phyloP scores from a whole-genome alignment of 2,113 vertebrate species.

The Gallinago media region DNA sequence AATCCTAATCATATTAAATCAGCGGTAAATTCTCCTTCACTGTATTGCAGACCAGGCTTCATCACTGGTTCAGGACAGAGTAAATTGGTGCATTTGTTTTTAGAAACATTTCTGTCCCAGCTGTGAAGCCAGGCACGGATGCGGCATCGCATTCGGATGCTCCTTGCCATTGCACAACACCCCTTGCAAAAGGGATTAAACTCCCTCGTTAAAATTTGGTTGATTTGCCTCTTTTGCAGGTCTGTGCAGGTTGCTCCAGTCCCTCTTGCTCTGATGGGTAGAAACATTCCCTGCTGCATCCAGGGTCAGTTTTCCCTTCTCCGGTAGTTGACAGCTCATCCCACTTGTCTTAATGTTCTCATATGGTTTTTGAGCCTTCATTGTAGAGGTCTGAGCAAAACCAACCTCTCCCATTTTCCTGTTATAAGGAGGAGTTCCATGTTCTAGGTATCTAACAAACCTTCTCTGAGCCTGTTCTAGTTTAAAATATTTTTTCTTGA shows the following conservation, averaged over 20 bases:
- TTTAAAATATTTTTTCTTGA: not conserved
- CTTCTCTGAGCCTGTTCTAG: not conserved
- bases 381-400: not conserved
- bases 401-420: not conserved
- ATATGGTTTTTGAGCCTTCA: not conserved
- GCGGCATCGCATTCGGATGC: fast-evolving
- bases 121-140: not conserved
- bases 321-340: not conserved
- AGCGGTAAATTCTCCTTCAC: constrained; percentile 28
- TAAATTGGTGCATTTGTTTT: not conserved
- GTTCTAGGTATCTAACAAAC: not conserved
- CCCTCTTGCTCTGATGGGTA: not conserved
- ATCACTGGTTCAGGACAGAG: not conserved
- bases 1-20: constrained; percentile 37
- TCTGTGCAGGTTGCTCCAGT: not conserved
- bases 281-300: not conserved
- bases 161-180: not conserved
- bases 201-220: not conserved
- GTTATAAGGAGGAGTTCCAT: not conserved
- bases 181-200: not conserved
- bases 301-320: not conserved
- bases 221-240: not conserved
- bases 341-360: not conserved
- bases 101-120: not conserved
- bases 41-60: not conserved